phyloP scores from a whole-genome alignment of 1,140 invertebrate species.

The Trissolcus basalis region DNA sequence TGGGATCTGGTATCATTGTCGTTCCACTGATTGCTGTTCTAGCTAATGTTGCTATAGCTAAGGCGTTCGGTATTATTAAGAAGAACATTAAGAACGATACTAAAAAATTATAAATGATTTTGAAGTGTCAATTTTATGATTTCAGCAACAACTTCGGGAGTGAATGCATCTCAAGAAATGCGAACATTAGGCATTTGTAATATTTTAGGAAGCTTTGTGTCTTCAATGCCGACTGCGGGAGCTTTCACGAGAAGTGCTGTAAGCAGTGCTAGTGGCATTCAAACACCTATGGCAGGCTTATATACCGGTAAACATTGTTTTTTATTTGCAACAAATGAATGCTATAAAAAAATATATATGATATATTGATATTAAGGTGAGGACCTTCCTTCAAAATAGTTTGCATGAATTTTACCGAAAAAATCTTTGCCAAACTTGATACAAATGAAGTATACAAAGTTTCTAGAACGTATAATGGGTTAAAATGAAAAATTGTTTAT shows the following conservation, averaged over 20 bases:
- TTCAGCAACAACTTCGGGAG: conserved; percentile 70
- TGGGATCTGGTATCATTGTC: conserved; percentile 82
- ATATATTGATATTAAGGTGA: no score
- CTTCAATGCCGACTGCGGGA: conserved; percentile 84
- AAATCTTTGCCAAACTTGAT: no score
- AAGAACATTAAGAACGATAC: no score
- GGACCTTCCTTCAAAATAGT: no score
- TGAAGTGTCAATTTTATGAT: neutral
- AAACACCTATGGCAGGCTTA: conserved; percentile 84
- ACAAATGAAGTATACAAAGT: no score
- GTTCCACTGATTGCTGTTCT: conserved; percentile 84
- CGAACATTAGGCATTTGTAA: conserved; percentile 82
- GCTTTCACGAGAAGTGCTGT: conserved; percentile 86
- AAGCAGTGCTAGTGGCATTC: conserved; percentile 84
- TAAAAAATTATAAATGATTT: neutral
- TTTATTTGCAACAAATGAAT: neutral
- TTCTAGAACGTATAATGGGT: no score
- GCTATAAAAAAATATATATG: neutral
- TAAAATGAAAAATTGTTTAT: no score
- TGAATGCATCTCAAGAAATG: conserved; percentile 84
- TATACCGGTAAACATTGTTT: conserved; percentile 79
- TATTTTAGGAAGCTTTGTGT: conserved; percentile 83
- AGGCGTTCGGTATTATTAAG: conserved; percentile 82
- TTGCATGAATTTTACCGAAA: no score
- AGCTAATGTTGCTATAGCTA: conserved; percentile 87